Evolutionary conservation across 2,113 vertebrate species (phyloP).

Genomic region (Corythoichthys haematopterus): DNA sequence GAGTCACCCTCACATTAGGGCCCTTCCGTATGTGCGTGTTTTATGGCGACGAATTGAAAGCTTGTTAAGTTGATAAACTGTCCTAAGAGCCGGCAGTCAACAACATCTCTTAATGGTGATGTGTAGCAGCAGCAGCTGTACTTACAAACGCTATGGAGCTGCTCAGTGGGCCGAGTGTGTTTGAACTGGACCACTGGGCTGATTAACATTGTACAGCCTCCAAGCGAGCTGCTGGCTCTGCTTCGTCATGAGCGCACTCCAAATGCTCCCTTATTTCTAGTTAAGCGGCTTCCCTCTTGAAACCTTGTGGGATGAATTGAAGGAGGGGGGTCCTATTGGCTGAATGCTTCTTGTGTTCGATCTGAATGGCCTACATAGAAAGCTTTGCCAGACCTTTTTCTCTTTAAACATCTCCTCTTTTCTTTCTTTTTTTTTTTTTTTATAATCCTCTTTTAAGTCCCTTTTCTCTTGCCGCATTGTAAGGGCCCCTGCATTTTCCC

Average conservation of each 20-base stretch:
- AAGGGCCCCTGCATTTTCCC: slow-evolving; percentile 36
- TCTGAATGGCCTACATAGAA: slow-evolving; percentile 58
- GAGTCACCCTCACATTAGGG: background rate
- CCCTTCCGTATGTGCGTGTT: background rate
- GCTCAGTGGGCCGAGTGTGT: background rate
- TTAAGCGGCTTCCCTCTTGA: slow-evolving; percentile 38
- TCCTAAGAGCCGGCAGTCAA: slow-evolving; percentile 1
- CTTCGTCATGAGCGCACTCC: slow-evolving; percentile 34
- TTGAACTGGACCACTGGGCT: slow-evolving; percentile 4
- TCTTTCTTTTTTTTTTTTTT: background rate
- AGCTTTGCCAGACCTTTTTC: slow-evolving; percentile 46
- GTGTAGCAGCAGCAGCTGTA: background rate
- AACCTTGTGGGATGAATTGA: slow-evolving; percentile 28
- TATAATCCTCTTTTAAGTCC: slow-evolving; percentile 55
- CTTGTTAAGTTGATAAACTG: background rate
- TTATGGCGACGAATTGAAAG: slow-evolving; percentile 4
- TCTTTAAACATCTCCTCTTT: slow-evolving; percentile 36
- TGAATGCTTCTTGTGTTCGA: slow-evolving; percentile 44
- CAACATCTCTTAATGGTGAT: background rate
- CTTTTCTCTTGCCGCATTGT: slow-evolving; percentile 48
- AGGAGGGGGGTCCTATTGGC: slow-evolving; percentile 35
- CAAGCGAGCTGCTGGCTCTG: slow-evolving; percentile 12
- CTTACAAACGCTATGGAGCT: slow-evolving; percentile 1
- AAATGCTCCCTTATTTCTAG: slow-evolving; percentile 34
- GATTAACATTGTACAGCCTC: slow-evolving; percentile 9